phyloP scores from a whole-genome alignment of 2,113 vertebrate species.

The Benitochromis conjunctus region DNA sequence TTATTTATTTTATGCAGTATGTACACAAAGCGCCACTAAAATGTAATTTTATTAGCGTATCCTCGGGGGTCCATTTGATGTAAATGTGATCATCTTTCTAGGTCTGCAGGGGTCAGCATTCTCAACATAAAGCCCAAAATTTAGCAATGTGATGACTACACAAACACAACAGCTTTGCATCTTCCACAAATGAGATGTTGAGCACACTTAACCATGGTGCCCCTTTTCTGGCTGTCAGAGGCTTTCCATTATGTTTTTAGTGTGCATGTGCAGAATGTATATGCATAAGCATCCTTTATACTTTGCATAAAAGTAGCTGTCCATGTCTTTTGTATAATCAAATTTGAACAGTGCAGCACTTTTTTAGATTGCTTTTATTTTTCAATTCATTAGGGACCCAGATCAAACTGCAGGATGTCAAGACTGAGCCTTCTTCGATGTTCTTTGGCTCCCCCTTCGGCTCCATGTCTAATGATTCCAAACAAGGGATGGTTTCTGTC shows the following conservation, averaged over 20 bases:
- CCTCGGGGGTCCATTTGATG: background rate
- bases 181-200: background rate
- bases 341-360: background rate
- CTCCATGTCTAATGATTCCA: constrained; percentile 79
- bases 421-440: constrained; percentile 78
- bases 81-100: background rate
- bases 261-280: background rate
- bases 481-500: constrained; percentile 91
- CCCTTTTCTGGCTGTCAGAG: background rate
- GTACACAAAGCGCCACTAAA: background rate
- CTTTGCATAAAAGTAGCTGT: background rate
- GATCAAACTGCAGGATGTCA: constrained; percentile 82
- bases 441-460: constrained; percentile 77
- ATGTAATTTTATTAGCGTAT: background rate
- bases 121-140: background rate
- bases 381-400: constrained; percentile 75
- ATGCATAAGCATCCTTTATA: background rate
- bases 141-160: background rate
- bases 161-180: background rate
- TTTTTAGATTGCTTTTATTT: background rate
- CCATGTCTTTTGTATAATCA: background rate
- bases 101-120: background rate
- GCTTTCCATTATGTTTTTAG: background rate
- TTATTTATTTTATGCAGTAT: background rate
- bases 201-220: background rate